These are phyloP conservation scores for Heliconius eleuchia DNA, from an alignment of 1,140 invertebrate species.

Conservation along the genomic window DNA sequence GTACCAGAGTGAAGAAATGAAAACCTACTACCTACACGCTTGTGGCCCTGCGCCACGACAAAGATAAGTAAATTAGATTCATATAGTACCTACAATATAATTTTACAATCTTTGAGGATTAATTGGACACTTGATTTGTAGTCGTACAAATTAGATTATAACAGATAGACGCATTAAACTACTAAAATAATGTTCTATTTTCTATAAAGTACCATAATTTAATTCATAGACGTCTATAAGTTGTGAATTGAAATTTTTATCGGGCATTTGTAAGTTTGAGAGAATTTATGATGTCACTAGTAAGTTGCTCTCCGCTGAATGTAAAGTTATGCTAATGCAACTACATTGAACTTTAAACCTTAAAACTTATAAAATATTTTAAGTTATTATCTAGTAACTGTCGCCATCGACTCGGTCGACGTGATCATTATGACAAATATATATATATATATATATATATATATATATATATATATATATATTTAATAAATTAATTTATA, in stretches of 20 bases:
- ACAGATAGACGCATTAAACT: not conserved
- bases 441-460: not conserved
- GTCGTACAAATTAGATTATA: not conserved
- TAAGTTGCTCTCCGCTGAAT: constrained; percentile 72
- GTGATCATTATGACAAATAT: not conserved
- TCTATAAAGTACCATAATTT: constrained; percentile 49
- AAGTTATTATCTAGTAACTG: constrained; percentile 18
- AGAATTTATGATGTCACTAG: constrained; percentile 74
- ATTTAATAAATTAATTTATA: no score
- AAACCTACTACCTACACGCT: no score
- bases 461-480: no score
- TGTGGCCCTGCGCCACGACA: no score
- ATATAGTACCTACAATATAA: no score
- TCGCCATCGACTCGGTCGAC: constrained; percentile 7
- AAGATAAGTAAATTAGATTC: no score
- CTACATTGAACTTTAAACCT: constrained; percentile 59
- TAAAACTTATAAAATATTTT: constrained; percentile 67
- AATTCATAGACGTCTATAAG: constrained; percentile 66
- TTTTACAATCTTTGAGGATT: not conserved
- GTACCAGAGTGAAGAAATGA: no score
- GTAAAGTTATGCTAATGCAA: constrained; percentile 76
- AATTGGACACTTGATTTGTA: not conserved
- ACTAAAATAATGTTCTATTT: constrained; percentile 12
- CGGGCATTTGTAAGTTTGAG: constrained; percentile 69
- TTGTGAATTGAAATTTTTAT: constrained; percentile 70